Base-by-base conservation (phyloP, 2,888 invertebrate species). In the Monoplex corrugatus region DNA sequence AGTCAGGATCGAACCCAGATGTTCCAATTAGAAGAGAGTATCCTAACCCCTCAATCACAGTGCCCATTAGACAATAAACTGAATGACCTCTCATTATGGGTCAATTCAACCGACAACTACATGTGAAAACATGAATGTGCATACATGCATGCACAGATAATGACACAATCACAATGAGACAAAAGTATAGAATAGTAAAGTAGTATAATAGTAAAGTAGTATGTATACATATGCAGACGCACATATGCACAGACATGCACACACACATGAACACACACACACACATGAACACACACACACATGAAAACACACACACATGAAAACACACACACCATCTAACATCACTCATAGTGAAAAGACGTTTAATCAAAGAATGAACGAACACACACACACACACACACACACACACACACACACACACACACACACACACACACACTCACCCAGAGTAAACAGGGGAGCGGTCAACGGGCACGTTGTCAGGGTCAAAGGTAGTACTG, bases 391-490 rank as follows among this genome's bases (percentile, higher is more conserved):
- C 16, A 23, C 38, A 75, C 38, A 6, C 68, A 68, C 68, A 38
- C 75, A 38, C 32, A 32, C 38, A 32, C 75, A 35, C 43, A 23
- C 83, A 44, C 75, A 38, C 75, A 38, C 38, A 38, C 75, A 38
- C 75, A 75, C 6, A 50, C 50, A 84, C 13, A 19, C 2, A 5
- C 84, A 50, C 38, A 50, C 80, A 44, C 44, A 95, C 96, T 95
- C 96, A 97, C 97, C 97, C 97, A 92, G 97, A 96, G 94, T 96
- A 96, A 88, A 97, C 96, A 38, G 97, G 97, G 90, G 97, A 96
- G 90, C 96, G 94, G 91, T 96, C 96, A 89, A 97, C 96, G 91
- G 97, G 97, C 32, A 97, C 96, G 94, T 97, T 97, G 94, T 97
- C 97, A 1, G 97, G 96, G 89, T 96, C 97, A 93, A 97, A 97